These are phyloP conservation scores for Ophioderma brevispina DNA, from an alignment of 35 echinoderm and acorn worm genomes.

Conservation along the genomic window DNA sequence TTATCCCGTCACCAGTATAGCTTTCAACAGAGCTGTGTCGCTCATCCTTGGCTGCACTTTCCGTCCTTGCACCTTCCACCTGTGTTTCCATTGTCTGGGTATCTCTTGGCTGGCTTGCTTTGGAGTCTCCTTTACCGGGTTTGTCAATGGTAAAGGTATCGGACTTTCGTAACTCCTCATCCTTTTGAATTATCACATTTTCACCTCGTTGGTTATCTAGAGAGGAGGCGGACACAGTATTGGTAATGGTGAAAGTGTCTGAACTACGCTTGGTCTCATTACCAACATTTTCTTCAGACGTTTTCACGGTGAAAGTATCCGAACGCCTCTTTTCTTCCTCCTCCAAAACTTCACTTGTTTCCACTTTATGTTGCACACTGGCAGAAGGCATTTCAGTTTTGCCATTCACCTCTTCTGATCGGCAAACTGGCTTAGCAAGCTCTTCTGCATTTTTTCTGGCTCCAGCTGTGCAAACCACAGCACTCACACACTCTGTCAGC, in stretches of 20 bases:
- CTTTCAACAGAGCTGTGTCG: background rate
- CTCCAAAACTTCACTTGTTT: background rate
- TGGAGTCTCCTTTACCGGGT: background rate
- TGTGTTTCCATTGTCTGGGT: background rate
- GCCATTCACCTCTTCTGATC: no score
- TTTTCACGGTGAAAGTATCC: background rate
- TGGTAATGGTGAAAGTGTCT: conserved; percentile 52
- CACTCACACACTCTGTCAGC: conserved; percentile 39
- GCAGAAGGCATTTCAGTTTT: no score
- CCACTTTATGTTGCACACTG: background rate
- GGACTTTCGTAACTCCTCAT: background rate
- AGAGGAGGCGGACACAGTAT: background rate
- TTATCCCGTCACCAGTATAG: conserved; percentile 10
- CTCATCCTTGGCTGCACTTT: background rate
- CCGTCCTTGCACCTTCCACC: background rate
- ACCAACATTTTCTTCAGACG: background rate
- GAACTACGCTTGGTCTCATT: conserved; percentile 27
- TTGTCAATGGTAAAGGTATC: conserved; percentile 32
- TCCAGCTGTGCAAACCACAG: background rate
- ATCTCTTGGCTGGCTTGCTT: background rate
- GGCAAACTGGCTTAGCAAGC: background rate
- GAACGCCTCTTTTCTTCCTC: background rate
- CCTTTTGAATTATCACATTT: no score
- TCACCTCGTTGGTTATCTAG: background rate
- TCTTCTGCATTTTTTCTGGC: background rate